These are phyloP conservation scores for Clitarchus hookeri DNA, from an alignment of 2,888 invertebrate species.

Conservation along the genomic window DNA sequence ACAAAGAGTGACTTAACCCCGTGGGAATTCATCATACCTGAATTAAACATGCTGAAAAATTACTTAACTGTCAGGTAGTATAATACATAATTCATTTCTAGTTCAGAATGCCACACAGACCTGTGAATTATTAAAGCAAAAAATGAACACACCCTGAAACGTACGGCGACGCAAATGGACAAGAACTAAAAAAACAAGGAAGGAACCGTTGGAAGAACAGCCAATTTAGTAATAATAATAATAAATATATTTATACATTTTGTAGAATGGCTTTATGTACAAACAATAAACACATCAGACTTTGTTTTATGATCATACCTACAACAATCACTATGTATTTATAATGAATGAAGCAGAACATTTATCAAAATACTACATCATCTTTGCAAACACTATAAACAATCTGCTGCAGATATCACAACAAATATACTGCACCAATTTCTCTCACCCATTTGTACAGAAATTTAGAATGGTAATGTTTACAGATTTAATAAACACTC, in stretches of 20 bases:
- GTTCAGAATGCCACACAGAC: too few relatives aligned
- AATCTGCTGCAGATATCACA: not conserved
- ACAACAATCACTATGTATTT: constrained; percentile 33
- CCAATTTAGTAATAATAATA: constrained; percentile 38
- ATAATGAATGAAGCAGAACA: constrained; percentile 33
- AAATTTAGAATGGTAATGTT: constrained; percentile 14
- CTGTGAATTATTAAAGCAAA: too few relatives aligned
- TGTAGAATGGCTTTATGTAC: constrained; percentile 36
- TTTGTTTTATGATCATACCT: constrained; percentile 29
- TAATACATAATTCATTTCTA: too few relatives aligned
- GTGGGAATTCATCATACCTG: too few relatives aligned
- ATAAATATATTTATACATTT: constrained; percentile 41
- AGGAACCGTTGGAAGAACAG: not conserved
- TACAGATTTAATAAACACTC: not conserved
- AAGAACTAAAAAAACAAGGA: too few relatives aligned
- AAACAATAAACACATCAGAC: constrained; percentile 40
- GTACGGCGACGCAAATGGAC: too few relatives aligned
- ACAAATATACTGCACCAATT: not conserved
- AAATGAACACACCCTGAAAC: too few relatives aligned
- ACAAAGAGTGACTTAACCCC: too few relatives aligned
- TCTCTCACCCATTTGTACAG: not conserved
- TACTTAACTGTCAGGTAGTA: too few relatives aligned
- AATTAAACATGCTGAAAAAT: too few relatives aligned
- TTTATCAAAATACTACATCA: constrained; percentile 34
- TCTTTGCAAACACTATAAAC: not conserved